Evolutionary conservation across 2,888 invertebrate genomes (phyloP).

Genomic region (Kryphioiulus occultus): DNA sequence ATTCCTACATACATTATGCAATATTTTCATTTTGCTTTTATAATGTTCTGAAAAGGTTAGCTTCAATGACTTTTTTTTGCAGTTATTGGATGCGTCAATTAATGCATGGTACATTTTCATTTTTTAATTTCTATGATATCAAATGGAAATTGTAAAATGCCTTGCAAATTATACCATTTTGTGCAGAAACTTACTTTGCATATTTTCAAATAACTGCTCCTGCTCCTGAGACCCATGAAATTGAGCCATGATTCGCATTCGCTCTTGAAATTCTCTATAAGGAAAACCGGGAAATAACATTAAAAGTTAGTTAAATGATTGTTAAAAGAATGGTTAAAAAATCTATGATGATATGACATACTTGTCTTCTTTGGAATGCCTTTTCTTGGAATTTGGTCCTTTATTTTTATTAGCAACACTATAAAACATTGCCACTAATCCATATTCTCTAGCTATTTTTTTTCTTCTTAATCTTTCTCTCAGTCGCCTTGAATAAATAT

Average conservation of each 20-base stretch:
- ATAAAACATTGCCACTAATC: conserved; percentile 86
- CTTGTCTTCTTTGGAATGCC: conserved; percentile 81
- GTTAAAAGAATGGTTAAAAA: not conserved
- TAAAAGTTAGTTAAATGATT: conserved; percentile 4
- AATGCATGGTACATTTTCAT: too few species aligned
- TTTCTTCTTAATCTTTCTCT: conserved; percentile 88
- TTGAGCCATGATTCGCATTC: conserved; percentile 84
- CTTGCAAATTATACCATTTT: not conserved
- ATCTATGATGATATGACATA: conserved; percentile 63
- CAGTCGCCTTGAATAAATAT: conserved; percentile 84
- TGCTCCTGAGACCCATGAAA: conserved; percentile 88
- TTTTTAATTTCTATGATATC: too few species aligned
- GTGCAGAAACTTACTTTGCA: conserved; percentile 59
- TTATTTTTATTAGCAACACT: conserved; percentile 70
- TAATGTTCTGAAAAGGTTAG: too few species aligned
- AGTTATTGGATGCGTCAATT: too few species aligned
- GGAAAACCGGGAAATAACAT: conserved; percentile 45
- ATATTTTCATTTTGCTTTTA: too few species aligned
- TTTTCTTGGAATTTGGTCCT: conserved; percentile 66
- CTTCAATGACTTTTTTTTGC: too few species aligned
- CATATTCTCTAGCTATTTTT: conserved; percentile 87
- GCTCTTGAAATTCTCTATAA: conserved; percentile 73
- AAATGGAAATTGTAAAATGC: not conserved
- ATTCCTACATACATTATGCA: too few species aligned
- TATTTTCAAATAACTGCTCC: conserved; percentile 76